These are phyloP conservation scores for Hybos culiciformis DNA, from an alignment of 2,888 invertebrate genomes.

Conservation along the genomic window DNA sequence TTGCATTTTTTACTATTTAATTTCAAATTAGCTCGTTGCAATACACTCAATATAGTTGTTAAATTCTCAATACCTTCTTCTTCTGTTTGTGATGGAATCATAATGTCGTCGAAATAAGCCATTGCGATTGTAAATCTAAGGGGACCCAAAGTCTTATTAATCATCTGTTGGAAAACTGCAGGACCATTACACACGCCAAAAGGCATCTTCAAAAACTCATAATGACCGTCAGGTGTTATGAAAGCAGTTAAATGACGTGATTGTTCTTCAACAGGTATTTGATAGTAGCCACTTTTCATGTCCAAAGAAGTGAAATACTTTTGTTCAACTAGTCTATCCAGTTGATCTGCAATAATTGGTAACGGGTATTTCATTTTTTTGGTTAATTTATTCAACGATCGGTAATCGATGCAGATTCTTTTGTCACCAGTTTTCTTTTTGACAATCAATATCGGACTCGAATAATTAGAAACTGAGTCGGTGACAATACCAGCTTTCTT, in stretches of 20 bases:
- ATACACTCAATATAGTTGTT: background rate
- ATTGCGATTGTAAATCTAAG: constrained; percentile 10
- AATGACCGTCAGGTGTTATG: constrained; percentile 17
- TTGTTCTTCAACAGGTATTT: constrained; percentile 16
- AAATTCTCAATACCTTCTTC: background rate
- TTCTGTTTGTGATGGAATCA: constrained; percentile 13
- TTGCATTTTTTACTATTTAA: background rate
- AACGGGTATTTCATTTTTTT: background rate
- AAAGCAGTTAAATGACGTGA: constrained; percentile 18
- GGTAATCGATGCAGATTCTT: constrained; percentile 21
- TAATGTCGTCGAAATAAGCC: constrained; percentile 18
- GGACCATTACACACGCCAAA: constrained; percentile 25
- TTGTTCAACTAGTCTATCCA: constrained; percentile 12
- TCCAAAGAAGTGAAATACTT: constrained; percentile 16
- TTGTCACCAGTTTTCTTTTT: constrained; percentile 19
- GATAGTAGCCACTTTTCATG: constrained; percentile 15
- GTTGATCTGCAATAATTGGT: constrained; percentile 15
- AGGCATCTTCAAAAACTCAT: constrained; percentile 17
- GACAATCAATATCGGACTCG: constrained; percentile 16
- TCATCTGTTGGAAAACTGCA: constrained; percentile 18
- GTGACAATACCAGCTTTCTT: constrained; percentile 11
- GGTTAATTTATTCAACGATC: constrained; percentile 18
- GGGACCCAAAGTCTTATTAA: constrained; percentile 10
- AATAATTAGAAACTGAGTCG: constrained; percentile 14
- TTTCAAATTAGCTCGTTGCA: background rate